phyloP scores from a whole-genome alignment of 2,113 vertebrate species.

The Hippocampus zosterae region DNA sequence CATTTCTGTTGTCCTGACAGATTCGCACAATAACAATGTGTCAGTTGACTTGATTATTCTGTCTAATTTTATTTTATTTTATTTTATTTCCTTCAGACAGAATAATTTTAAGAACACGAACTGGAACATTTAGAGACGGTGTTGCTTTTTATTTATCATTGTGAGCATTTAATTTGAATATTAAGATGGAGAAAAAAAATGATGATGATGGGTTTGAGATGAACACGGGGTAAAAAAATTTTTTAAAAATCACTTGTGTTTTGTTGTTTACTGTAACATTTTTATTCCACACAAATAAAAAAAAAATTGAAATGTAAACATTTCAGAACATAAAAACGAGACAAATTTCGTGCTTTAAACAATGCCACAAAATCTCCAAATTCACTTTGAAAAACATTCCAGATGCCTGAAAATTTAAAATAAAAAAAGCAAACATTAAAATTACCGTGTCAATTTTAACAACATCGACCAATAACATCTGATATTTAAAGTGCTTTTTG shows the following conservation, averaged over 20 bases:
- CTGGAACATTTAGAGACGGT: not conserved
- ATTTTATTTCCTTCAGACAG: not conserved
- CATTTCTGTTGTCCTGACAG: not conserved
- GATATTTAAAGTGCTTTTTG: not conserved
- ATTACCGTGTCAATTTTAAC: not conserved
- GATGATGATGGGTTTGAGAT: not conserved
- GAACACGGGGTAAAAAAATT: not conserved
- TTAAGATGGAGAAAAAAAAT: not conserved
- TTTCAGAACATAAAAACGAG: not conserved
- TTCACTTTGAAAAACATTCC: not conserved
- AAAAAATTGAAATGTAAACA: not conserved
- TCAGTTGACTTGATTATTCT: not conserved
- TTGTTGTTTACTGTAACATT: not conserved
- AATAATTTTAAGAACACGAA: not conserved
- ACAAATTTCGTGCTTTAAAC: not conserved
- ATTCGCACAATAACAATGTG: not conserved
- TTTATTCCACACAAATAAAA: not conserved
- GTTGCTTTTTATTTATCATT: conserved; percentile 1
- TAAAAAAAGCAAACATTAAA: not conserved
- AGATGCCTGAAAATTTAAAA: not conserved
- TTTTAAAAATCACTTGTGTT: not conserved
- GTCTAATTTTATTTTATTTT: not conserved
- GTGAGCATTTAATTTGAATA: not conserved
- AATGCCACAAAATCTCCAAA: not conserved
- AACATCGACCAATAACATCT: not conserved